Evolutionary conservation across 2,797 vertebrate genomes (phyloP), one percentile per base, ranked within the genome.

Genomic region (Prunella strophiata): DNA sequence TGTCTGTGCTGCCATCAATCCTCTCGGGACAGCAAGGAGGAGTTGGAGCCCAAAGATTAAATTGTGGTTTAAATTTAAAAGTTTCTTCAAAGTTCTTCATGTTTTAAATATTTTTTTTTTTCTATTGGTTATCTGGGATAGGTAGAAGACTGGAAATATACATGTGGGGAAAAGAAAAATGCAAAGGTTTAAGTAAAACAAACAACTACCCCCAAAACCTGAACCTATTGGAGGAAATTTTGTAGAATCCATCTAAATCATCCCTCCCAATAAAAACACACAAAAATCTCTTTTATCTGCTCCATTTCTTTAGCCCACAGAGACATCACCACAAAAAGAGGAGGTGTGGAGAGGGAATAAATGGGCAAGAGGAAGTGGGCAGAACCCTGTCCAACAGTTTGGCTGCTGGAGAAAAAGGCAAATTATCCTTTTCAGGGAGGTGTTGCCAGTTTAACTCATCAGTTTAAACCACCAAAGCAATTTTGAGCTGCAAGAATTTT

Each of bases 131-230:
- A 12, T 43, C 52, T 48, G 52, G 57, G 45, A 54, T 17, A 58
- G 2, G 22, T 0, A 32, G 25, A 45, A 50, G 16, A 54, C 18
- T 79, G 59, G 52, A 59, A 80, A 67, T 18, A 25, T 0, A 1
- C 1, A 38, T 0, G 13, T 10, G 40, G 65, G 48, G 5, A 55
- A 71, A 86, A 71, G 16, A 30, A 58, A 89, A 83, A 55, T 20
- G 3, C 23, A 68, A 26, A 19, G 7, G 34, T 32, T 23, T 26
- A 74, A 74, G 8, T 4, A 16, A 36, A 86, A 47, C 30, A 79
- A 75, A 72, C 2, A 67, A 32, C 8, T 8, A 1, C 16, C 26
- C 38, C 25, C 5, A 42, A 54, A 65, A 43, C 16, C 77, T 8
- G 80, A 77, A 66, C 3, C 4, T 40, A 13, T 0, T 2, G 5